phyloP scores from a whole-genome alignment of 2,797 vertebrate genomes.

The Sebastes nivosus region DNA sequence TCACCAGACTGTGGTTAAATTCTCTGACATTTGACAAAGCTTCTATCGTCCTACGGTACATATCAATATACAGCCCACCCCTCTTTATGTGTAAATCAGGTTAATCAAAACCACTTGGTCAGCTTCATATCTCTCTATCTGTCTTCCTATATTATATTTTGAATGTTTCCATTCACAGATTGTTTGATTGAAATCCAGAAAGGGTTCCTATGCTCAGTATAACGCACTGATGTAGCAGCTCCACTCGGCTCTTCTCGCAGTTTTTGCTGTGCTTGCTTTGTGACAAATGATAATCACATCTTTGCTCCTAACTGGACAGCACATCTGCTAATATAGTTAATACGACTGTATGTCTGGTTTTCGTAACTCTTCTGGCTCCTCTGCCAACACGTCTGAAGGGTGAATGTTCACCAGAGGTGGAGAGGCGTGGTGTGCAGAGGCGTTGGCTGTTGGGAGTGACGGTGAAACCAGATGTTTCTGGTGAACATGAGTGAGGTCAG shows the following conservation, averaged over 20 bases:
- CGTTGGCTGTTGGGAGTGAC: background rate
- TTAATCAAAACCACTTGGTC: background rate
- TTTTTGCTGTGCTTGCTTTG: constrained; percentile 32
- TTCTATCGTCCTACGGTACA: background rate
- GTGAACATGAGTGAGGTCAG: constrained; percentile 18
- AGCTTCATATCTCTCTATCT: background rate
- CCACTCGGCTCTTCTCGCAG: background rate
- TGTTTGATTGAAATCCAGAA: background rate
- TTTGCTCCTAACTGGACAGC: constrained; percentile 8
- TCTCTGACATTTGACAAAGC: background rate
- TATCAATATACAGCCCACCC: background rate
- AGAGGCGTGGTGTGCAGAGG: background rate
- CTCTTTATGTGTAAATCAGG: background rate
- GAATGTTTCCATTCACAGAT: constrained; percentile 27
- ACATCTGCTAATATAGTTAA: constrained; percentile 6
- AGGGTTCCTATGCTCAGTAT: background rate
- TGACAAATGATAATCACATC: background rate
- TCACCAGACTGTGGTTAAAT: background rate
- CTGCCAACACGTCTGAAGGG: background rate
- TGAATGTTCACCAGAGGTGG: background rate
- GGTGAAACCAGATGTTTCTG: constrained; percentile 13
- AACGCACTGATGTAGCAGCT: constrained; percentile 55
- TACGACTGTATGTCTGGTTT: constrained; percentile 21
- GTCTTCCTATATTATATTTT: constrained; percentile 46
- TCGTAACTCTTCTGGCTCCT: background rate